phyloP scores from a whole-genome alignment of 2,113 vertebrate species.

The Pteruthius melanotis region DNA sequence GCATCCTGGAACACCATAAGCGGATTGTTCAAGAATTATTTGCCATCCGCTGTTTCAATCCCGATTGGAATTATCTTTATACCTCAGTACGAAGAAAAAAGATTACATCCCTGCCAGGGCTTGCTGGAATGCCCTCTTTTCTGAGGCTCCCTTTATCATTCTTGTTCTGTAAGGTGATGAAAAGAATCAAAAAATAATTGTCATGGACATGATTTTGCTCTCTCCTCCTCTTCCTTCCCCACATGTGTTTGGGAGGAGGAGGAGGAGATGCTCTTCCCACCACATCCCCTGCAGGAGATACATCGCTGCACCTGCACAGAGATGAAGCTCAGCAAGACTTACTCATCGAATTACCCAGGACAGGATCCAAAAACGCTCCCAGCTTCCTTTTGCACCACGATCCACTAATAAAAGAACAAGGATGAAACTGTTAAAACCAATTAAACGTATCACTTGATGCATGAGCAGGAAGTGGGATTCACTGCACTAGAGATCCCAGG shows the following conservation, averaged over 20 bases:
- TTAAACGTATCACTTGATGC: not conserved
- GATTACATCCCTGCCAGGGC: constrained; percentile 56
- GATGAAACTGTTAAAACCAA: constrained; percentile 19
- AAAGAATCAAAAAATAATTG: constrained; percentile 3
- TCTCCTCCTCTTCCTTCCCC: not conserved
- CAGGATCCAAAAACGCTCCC: not conserved
- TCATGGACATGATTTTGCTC: not conserved
- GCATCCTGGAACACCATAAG: constrained; percentile 71
- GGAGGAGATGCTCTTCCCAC: not conserved
- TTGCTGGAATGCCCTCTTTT: constrained; percentile 44
- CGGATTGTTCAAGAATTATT: constrained; percentile 72
- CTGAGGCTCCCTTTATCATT: not conserved
- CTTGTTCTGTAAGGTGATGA: not conserved
- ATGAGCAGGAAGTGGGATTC: not conserved
- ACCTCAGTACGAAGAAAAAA: constrained; percentile 35
- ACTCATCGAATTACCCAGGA: not conserved
- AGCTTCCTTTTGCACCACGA: not conserved
- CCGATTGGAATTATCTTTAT: constrained; percentile 69
- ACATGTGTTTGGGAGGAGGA: not conserved
- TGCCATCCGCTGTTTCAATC: constrained; percentile 68
- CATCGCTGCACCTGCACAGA: not conserved
- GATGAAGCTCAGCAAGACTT: not conserved
- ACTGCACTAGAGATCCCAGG: not conserved
- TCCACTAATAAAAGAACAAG: not conserved
- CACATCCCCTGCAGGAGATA: not conserved